phyloP scores from a whole-genome alignment of 2,113 vertebrate species.

The Melierax canorus region DNA sequence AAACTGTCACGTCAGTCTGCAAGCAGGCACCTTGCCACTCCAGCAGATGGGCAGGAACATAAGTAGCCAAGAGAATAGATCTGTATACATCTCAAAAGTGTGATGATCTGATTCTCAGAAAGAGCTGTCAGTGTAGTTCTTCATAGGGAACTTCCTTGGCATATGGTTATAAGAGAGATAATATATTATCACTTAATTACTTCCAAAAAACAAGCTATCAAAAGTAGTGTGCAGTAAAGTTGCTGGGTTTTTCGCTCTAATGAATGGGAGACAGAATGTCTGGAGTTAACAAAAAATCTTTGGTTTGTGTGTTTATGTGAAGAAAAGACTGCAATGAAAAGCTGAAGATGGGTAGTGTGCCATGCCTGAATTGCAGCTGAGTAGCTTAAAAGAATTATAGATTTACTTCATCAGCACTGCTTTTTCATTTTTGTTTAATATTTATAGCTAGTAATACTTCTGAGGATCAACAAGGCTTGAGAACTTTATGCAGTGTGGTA shows the following conservation, averaged over 20 bases:
- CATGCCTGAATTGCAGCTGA: neutral
- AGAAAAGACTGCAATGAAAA: neutral
- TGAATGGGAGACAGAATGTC: neutral
- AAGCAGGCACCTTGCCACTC: constrained; percentile 1
- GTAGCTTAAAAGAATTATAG: neutral
- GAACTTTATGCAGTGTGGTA: neutral
- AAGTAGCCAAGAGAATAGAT: constrained; percentile 12
- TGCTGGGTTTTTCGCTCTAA: neutral
- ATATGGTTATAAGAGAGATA: neutral
- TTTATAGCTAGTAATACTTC: neutral
- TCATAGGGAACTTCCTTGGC: constrained; percentile 14
- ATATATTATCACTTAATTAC: neutral
- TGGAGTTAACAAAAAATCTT: neutral
- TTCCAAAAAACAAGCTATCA: neutral
- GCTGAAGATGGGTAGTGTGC: neutral
- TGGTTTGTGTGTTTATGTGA: neutral
- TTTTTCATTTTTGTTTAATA: neutral
- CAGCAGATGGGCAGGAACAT: constrained; percentile 28
- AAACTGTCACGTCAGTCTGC: neutral
- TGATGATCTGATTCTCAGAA: neutral
- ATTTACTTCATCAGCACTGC: neutral
- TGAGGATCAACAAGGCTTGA: neutral
- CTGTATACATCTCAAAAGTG: neutral
- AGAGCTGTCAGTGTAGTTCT: neutral
- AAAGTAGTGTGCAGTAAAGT: neutral